Evolutionary conservation across 2,113 vertebrate genomes (phyloP), one percentile per base, ranked within the genome.

Genomic region (Steatornis caripensis): DNA sequence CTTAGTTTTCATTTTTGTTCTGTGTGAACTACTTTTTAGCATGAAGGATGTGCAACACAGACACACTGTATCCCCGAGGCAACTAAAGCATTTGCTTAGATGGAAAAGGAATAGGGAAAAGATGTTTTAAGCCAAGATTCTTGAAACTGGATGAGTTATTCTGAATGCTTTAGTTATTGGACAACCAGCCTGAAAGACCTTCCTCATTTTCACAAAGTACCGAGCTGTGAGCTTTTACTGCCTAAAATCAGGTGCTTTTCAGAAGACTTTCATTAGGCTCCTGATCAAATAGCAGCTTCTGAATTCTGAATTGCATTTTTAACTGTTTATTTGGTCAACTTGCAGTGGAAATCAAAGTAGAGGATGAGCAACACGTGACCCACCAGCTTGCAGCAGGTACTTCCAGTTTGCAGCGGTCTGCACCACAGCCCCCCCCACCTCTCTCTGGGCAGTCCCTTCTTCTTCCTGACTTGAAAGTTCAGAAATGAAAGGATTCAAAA

Each of bases 21-120:
- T 75, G 12, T 27, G 62, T 95, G 96, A 96, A 86, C 87, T 94
- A 93, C 71, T 81, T 96, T 88, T 86, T 66, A 90, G 60, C 32
- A 30, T 23, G 68, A 94, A 90, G 83, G 48, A 84, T 94, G 43
- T 9, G 3, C 66, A 74, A 51, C 62, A 55, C 41, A 65, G 78
- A 70, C 19, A 48, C 6, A 3, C 39, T 57, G 60, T 7, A 81
- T 68, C 92, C 95, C 88, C 0, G 10, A 92, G 96, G 95, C 83
- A 89, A 78, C 46, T 32, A 37, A 79, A 90, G 83, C 71, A 89
- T 71, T 97, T 92, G 48, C 92, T 90, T 95, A 90, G 80, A 94
- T 90, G 64, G 77, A 81, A 92, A 92, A 89, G 15, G 27, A 89
- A 77, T 24, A 84, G 70, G 39, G 88, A 90, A 87, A 84, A 70